phyloP scores from a whole-genome alignment of 2,888 invertebrate genomes.

The Rhabditoides inermis region DNA sequence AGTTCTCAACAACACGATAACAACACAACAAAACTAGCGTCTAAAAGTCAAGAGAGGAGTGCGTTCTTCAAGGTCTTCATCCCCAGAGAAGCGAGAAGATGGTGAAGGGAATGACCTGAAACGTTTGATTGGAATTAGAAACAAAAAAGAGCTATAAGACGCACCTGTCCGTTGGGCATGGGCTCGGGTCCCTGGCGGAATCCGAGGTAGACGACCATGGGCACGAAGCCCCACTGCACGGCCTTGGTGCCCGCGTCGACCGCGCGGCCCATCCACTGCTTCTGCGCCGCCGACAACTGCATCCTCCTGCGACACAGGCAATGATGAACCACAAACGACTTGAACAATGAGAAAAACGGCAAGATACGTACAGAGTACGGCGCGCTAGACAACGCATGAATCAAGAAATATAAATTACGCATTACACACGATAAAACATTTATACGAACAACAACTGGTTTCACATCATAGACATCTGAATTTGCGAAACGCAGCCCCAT shows the following conservation, averaged over 20 bases:
- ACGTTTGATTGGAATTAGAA: slow-evolving; percentile 9
- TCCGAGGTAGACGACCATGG: slow-evolving; percentile 47
- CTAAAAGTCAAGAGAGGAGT: too few species aligned
- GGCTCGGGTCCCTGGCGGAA: slow-evolving; percentile 32
- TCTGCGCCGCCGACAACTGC: slow-evolving; percentile 26
- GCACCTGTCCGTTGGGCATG: slow-evolving; percentile 31
- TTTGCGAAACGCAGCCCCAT: too few species aligned
- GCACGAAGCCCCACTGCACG: slow-evolving; percentile 50
- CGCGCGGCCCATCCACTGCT: slow-evolving; percentile 24
- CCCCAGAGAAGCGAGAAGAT: slow-evolving; percentile 42
- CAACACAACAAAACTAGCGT: too few species aligned
- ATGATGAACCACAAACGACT: neutral
- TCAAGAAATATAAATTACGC: neutral
- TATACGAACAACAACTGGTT: neutral
- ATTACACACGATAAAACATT: slow-evolving; percentile 1
- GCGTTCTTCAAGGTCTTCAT: too few species aligned
- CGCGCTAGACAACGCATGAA: too few species aligned
- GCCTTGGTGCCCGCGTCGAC: slow-evolving; percentile 25
- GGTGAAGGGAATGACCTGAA: slow-evolving; percentile 35
- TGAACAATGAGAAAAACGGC: neutral
- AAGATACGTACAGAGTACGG: neutral
- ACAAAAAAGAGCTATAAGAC: slow-evolving; percentile 4
- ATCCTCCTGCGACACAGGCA: slow-evolving; percentile 10
- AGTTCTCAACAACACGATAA: too few species aligned
- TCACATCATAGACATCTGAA: too few species aligned